Evolutionary conservation across 2,113 vertebrate genomes (phyloP).

Genomic region (Varanus salvator): DNA sequence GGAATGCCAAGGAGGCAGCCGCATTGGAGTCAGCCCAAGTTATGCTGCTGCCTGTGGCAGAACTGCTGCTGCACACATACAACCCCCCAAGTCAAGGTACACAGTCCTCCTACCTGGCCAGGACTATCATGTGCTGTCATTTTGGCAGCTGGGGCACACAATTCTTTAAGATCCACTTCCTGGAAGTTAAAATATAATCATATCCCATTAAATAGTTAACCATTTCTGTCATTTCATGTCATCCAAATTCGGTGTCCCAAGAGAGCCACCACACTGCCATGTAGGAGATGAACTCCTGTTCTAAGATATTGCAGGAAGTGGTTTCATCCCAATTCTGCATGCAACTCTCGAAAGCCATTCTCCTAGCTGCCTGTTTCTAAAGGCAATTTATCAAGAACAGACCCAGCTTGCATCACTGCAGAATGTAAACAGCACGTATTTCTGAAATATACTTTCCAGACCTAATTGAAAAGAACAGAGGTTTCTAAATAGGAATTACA

Average conservation of each 20-base stretch:
- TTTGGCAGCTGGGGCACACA: not conserved
- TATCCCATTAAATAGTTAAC: not conserved
- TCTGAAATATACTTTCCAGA: not conserved
- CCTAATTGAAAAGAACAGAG: not conserved
- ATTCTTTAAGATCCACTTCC: not conserved
- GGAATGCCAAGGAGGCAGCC: not conserved
- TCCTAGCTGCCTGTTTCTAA: slow-evolving; percentile 43
- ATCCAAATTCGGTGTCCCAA: not conserved
- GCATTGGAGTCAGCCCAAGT: no score
- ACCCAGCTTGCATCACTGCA: slow-evolving; percentile 6
- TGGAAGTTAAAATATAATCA: not conserved
- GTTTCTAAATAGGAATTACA: not conserved
- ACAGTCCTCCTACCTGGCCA: not conserved
- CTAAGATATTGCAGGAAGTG: slow-evolving; percentile 30
- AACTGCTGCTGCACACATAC: not conserved
- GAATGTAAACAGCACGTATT: not conserved
- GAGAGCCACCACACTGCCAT: not conserved
- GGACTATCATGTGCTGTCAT: not conserved
- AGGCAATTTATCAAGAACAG: slow-evolving; percentile 38
- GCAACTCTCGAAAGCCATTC: slow-evolving; percentile 53
- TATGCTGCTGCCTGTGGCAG: not conserved
- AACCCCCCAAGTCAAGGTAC: not conserved
- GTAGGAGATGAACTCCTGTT: slow-evolving; percentile 28
- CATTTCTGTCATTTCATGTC: not conserved
- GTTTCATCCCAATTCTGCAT: slow-evolving; percentile 31